Evolutionary conservation across 2,888 invertebrate genomes (phyloP).

Genomic region (Aporophyla nigra): DNA sequence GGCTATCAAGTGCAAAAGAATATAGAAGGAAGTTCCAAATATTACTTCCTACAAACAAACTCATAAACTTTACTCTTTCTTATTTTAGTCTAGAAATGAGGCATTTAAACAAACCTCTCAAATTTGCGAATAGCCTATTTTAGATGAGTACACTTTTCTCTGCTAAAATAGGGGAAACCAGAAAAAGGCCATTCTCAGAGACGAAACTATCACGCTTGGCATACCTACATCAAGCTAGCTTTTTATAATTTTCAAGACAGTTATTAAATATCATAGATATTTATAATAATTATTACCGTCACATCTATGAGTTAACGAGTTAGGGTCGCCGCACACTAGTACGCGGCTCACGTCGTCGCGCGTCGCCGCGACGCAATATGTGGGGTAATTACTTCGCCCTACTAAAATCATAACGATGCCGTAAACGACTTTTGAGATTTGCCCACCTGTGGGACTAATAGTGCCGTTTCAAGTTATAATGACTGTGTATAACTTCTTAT

Average conservation of each 20-base stretch:
- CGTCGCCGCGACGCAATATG: conserved; percentile 39
- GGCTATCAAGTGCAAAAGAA: no score
- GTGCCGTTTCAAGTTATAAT: conserved; percentile 51
- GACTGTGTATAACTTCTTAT: conserved; percentile 42
- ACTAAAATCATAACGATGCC: conserved; percentile 62
- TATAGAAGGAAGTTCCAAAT: no score
- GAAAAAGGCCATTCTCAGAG: background rate
- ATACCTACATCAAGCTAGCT: background rate
- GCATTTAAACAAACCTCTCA: background rate
- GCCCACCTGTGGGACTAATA: conserved; percentile 64
- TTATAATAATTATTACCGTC: conserved; percentile 20
- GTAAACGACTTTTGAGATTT: conserved; percentile 63
- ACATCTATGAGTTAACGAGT: conserved; percentile 33
- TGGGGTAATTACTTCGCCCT: conserved; percentile 66
- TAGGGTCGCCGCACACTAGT: conserved; percentile 27
- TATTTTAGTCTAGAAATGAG: background rate
- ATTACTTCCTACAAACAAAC: no score
- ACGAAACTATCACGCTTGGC: background rate
- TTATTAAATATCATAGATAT: conserved; percentile 13
- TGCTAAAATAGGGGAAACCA: background rate
- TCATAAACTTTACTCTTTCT: no score
- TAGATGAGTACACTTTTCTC: no score
- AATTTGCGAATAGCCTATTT: no score
- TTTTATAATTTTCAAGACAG: background rate
- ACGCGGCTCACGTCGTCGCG: conserved; percentile 59